Evolutionary conservation across 2,797 vertebrate species (phyloP).

Genomic region (Taeniopygia guttata): DNA sequence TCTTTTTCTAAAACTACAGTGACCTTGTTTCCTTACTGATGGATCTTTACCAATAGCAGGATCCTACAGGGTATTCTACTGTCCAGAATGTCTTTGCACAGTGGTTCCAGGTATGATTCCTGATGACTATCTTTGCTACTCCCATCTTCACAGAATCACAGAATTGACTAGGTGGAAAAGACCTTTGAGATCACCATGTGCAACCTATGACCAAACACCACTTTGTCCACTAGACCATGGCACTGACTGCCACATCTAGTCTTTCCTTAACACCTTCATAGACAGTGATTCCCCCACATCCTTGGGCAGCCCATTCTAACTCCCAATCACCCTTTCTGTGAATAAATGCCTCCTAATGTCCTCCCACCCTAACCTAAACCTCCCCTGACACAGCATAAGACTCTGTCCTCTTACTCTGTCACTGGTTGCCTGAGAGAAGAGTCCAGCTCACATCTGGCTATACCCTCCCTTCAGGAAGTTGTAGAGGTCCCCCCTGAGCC

Average conservation of each 20-base stretch:
- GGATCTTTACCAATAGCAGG: neutral
- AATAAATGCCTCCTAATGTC: neutral
- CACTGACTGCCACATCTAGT: neutral
- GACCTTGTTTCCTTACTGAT: neutral
- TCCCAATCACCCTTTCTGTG: neutral
- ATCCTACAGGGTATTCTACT: neutral
- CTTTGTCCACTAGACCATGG: neutral
- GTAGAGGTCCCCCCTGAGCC: neutral
- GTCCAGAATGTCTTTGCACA: neutral
- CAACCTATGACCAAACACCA: fast-evolving
- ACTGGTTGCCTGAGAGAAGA: neutral
- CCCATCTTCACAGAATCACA: neutral
- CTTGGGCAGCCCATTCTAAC: neutral
- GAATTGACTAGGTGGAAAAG: neutral
- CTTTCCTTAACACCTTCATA: neutral
- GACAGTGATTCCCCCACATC: fast-evolving
- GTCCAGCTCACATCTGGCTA: neutral
- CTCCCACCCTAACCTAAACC: neutral
- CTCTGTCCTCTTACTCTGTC: neutral
- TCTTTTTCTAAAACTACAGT: neutral
- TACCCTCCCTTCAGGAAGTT: neutral
- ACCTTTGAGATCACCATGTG: neutral
- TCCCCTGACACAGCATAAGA: neutral
- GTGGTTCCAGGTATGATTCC: neutral
- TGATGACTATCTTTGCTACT: neutral